Base-by-base conservation (phyloP, 2,888 invertebrate species). In the Limnephilus lunatus region DNA sequence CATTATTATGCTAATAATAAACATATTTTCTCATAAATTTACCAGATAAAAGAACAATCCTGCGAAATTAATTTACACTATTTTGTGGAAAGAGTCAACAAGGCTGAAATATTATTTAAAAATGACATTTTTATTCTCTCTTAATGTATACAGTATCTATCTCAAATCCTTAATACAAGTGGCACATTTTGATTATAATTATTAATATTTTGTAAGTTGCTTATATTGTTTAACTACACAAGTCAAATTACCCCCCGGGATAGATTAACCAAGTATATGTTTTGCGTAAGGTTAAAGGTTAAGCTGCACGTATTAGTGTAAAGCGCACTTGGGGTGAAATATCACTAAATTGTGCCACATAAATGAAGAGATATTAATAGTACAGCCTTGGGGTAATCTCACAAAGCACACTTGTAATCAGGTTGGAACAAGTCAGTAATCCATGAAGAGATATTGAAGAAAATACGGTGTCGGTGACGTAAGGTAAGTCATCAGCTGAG, bases 401-500 rank as follows among this genome's bases (percentile, higher is more conserved):
- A 68, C 3, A n/a, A n/a, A n/a, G 68, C 68, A 25, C 7, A n/a
- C 68, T 25, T 68, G 68, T 68, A 68, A 68, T 68, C n/a, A 68
- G 68, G 68, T n/a, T n/a, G 68, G 25, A 68, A 39, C 25, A n/a
- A 86, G 44, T 30, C 44, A n/a, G 44, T 25, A 86, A 86, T 86
- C n/a, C n/a, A 30, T 48, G 48, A 86, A 25, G 86, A 44, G 48
- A 83, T 44, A 48, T 30, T 48, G 86, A 86, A 48, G 48, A 48
- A 35, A 85, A 15, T 2, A 4, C 44, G 19, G 53, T 68, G 30
- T 30, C 30, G 25, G 82, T 86, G 87, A 87, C 91, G 91, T 48
- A 91, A 87, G 81, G 31, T 48, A 31, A 32, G 85, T 83, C 89
- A 89, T 89, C 89, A 7, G 83, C n/a, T 35, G 85, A 14, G 44